Conservation (phyloP, 2,113 vertebrate genomes). For the Gnathonemus echidnorhynchus region DNA sequence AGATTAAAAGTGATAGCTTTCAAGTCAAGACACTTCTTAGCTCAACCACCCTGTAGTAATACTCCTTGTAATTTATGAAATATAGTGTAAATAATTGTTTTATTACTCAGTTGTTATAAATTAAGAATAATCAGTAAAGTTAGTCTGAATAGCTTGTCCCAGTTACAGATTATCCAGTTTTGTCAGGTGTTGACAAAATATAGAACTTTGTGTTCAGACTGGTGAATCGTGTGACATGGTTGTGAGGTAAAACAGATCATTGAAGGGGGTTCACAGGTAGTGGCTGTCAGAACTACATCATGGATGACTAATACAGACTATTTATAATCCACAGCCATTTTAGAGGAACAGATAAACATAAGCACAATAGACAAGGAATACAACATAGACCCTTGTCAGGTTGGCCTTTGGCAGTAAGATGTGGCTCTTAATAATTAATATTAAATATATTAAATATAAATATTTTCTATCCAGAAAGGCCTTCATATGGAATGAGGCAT, state of each 20-base stretch:
- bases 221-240: not conserved
- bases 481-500: not conserved
- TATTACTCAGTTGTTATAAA: not conserved
- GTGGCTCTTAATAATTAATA: not conserved
- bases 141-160: not conserved
- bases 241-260: not conserved
- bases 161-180: not conserved
- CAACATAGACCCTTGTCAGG: not conserved
- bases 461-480: not conserved
- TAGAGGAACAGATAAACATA: not conserved
- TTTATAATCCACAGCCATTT: not conserved
- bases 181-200: not conserved
- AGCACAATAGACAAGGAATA: not conserved
- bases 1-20: not conserved
- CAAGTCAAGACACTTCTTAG: not conserved
- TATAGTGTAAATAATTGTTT: not conserved
- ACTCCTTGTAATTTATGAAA: not conserved
- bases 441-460: not conserved
- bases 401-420: not conserved
- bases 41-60: not conserved
- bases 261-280: not conserved
- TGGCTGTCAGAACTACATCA: not conserved
- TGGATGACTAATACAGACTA: not conserved
- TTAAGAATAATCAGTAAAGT: not conserved
- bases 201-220: not conserved